Percentiles rank a stretch among this genome's conserved stretches.
Conservation (phyloP, 1,140 invertebrate species). For the Micrasema minimum region DNA sequence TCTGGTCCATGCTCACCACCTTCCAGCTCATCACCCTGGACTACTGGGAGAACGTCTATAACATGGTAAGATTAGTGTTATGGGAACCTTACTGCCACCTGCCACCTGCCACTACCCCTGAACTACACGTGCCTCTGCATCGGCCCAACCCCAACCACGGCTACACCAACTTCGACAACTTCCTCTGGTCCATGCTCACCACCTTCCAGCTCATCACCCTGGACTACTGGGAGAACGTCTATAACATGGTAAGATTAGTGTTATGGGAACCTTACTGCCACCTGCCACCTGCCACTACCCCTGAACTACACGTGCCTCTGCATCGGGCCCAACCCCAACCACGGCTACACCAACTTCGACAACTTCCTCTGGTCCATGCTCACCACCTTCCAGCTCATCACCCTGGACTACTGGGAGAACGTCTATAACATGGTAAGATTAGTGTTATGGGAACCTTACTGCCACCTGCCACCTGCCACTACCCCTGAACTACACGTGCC, state of each 20-base stretch:
- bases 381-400: conserved; percentile 92
- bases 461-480: conserved; percentile 85
- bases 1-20: conserved; percentile 93
- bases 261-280: conserved; percentile 87
- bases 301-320: conserved; percentile 81
- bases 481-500: conserved; percentile 80
- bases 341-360: conserved; percentile 93
- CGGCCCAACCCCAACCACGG: conserved; percentile 92
- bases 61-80: too few species aligned
- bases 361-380: conserved; percentile 95
- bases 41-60: conserved; percentile 95
- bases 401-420: conserved; percentile 93
- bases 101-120: conserved; percentile 83
- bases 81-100: too few species aligned
- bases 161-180: conserved; percentile 94
- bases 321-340: conserved; percentile 89
- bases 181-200: conserved; percentile 93
- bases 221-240: conserved; percentile 94
- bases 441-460: conserved; percentile 87
- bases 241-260: conserved; percentile 93
- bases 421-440: conserved; percentile 94
- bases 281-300: conserved; percentile 85
- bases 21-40: conserved; percentile 92
- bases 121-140: conserved; percentile 85
- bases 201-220: conserved; percentile 92